Evolutionary conservation across 2,888 invertebrate genomes (phyloP), one percentile per base, ranked within the genome.

Genomic region (Alviniconcha strummeri): DNA sequence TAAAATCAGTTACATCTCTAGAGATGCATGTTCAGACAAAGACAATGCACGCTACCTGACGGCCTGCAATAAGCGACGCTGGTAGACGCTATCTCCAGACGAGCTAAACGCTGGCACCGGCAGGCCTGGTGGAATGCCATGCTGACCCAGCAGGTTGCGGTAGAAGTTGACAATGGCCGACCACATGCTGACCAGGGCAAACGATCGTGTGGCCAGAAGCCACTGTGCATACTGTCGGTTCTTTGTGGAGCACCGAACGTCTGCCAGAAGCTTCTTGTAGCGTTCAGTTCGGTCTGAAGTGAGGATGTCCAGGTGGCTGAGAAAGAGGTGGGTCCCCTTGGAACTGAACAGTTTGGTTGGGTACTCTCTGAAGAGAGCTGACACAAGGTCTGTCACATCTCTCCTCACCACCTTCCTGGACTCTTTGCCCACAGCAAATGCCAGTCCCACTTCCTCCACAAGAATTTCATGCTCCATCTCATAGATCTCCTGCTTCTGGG

Each of bases 151-250:
- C 81, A 91, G 85, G 80, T 91, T 91, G 54, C 91, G 86, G 85
- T 91, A 93, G 87, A 93, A 93, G 87, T 91, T 91, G 17, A 93
- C 87, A 52, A 93, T 88, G 78, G 93, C 91, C 80, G 88, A 86
- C 93, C 93, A 93, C 56, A 93, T 88, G 84, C 89, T 93, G 69
- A 93, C 91, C 72, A 93, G 87, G 54, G 92, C 90, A 88, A 92
- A 93, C 19, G 92, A 91, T 11, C 93, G 88, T 13, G 91, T 90
- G 15, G 92, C 93, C 67, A 93, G 87, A 60, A 92, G 82, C 92
- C 92, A 92, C 87, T 93, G 93, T 55, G 93, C 93, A 89, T 92
- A 90, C 86, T 92, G 92, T 84, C 90, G 90, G 80, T 91, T 91
- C 57, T 88, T 87, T 4, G 93, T 93, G 80, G 92, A 91, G 85